A percentile compares a stretch with the other conserved stretches of the same genome.
These are phyloP conservation scores for Penaeus monodon DNA, from an alignment of 2,888 invertebrate species.

Conservation along the genomic window DNA sequence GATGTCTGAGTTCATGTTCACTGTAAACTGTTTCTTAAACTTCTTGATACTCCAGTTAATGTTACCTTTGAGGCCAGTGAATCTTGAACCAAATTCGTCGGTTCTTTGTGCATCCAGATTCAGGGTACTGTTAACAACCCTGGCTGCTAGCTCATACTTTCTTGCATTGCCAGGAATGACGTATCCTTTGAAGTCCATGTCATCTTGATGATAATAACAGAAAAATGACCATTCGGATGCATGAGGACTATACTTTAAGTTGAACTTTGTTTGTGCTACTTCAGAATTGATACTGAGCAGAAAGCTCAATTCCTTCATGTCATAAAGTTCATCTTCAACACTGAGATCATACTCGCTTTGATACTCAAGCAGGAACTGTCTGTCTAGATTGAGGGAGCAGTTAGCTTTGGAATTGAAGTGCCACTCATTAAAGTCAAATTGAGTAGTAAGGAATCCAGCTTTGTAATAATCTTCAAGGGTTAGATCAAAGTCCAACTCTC, in stretches of 20 bases:
- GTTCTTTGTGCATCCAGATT: slow-evolving; percentile 16
- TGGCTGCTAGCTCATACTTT: slow-evolving; percentile 28
- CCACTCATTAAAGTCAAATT: slow-evolving; percentile 31
- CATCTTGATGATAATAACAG: neutral
- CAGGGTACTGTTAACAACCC: slow-evolving; percentile 2
- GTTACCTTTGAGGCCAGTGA: slow-evolving; percentile 23
- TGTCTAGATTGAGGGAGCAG: neutral
- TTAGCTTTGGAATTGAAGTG: slow-evolving; percentile 22
- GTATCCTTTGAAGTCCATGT: slow-evolving; percentile 11
- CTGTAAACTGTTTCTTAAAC: slow-evolving; percentile 25
- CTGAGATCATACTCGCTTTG: slow-evolving; percentile 9
- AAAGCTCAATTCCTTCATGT: too few relatives aligned
- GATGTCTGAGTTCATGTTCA: slow-evolving; percentile 44
- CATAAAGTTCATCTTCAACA: neutral
- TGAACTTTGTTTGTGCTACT: neutral
- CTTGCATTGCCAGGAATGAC: slow-evolving; percentile 36
- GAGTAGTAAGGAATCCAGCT: slow-evolving; percentile 12
- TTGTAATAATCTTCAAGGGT: neutral
- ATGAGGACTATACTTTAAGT: slow-evolving; percentile 5
- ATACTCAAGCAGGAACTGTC: slow-evolving; percentile 10
- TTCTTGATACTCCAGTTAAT: slow-evolving; percentile 30
- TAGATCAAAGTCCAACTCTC: slow-evolving; percentile 23
- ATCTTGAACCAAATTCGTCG: neutral
- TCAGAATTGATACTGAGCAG: too few relatives aligned
- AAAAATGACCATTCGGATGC: slow-evolving; percentile 17